phyloP scores from a whole-genome alignment of 2,888 invertebrate genomes.

The Gastrophysa polygoni region DNA sequence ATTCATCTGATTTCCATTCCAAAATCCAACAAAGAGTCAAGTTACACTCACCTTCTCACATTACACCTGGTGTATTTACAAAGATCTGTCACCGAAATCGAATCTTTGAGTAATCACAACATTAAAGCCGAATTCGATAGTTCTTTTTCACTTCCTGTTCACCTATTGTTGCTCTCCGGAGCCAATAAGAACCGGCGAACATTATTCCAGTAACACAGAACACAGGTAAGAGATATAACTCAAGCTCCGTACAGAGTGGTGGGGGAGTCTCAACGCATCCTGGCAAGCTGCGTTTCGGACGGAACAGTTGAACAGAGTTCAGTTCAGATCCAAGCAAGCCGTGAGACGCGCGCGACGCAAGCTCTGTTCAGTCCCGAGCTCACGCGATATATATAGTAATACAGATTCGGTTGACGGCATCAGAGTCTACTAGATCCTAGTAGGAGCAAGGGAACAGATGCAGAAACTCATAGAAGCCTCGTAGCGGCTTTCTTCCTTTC shows the following conservation, averaged over 20 bases:
- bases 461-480: neutral
- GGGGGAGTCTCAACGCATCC: conserved; percentile 34
- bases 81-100: conserved; percentile 31
- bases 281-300: conserved; percentile 28
- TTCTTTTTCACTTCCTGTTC: conserved; percentile 40
- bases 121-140: conserved; percentile 40
- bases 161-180: conserved; percentile 37
- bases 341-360: conserved; percentile 5
- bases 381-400: conserved; percentile 22
- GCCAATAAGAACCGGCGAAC: conserved; percentile 42
- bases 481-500: neutral
- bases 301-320: conserved; percentile 24
- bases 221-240: conserved; percentile 43
- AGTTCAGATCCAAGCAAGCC: conserved; percentile 29
- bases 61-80: conserved; percentile 40
- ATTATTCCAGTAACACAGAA: conserved; percentile 28
- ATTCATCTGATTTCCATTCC: conserved; percentile 46
- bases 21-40: conserved; percentile 43
- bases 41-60: conserved; percentile 34
- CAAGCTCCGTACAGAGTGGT: conserved; percentile 29
- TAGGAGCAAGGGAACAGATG: neutral
- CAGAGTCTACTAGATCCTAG: neutral
- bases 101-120: conserved; percentile 36
- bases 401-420: neutral
- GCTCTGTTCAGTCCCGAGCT: neutral